Percentiles rank a stretch among this genome's conserved stretches.
phyloP scores from a whole-genome alignment of 2,113 vertebrate genomes.

The Pelmatolapia mariae region DNA sequence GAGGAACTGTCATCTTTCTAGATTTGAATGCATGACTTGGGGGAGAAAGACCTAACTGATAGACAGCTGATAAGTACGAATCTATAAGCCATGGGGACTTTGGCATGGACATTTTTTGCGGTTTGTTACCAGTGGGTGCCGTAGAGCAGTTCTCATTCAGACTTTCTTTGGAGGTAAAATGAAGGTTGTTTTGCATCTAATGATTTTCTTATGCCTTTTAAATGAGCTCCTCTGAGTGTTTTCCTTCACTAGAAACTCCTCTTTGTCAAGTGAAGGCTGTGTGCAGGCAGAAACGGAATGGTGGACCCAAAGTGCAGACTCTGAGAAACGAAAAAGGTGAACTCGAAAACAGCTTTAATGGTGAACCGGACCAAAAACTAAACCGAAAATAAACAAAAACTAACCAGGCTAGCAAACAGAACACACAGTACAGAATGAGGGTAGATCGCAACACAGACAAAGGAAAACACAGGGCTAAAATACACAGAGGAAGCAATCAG shows the following conservation, averaged over 20 bases:
- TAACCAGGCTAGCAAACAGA: background rate
- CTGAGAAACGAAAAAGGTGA: background rate
- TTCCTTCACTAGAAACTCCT: background rate
- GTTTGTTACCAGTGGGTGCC: background rate
- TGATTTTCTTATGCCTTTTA: background rate
- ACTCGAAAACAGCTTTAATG: background rate
- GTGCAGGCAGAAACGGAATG: background rate
- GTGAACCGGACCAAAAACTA: background rate
- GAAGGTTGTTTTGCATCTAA: background rate
- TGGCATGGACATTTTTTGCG: constrained; percentile 11
- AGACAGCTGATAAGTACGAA: constrained; percentile 50
- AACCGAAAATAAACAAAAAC: background rate
- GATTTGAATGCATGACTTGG: constrained; percentile 59
- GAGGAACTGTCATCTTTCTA: constrained; percentile 49
- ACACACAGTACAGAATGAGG: background rate
- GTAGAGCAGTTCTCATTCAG: background rate
- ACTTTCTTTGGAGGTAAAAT: constrained; percentile 2
- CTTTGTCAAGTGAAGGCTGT: background rate
- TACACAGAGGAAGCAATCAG: background rate
- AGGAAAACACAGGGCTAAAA: background rate
- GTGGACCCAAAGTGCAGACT: background rate
- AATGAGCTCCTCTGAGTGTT: background rate
- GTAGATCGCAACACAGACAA: background rate
- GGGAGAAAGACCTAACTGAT: constrained; percentile 33
- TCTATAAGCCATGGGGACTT: constrained; percentile 35